Conservation (phyloP, 2,113 vertebrate species). For the Clarias magur region DNA sequence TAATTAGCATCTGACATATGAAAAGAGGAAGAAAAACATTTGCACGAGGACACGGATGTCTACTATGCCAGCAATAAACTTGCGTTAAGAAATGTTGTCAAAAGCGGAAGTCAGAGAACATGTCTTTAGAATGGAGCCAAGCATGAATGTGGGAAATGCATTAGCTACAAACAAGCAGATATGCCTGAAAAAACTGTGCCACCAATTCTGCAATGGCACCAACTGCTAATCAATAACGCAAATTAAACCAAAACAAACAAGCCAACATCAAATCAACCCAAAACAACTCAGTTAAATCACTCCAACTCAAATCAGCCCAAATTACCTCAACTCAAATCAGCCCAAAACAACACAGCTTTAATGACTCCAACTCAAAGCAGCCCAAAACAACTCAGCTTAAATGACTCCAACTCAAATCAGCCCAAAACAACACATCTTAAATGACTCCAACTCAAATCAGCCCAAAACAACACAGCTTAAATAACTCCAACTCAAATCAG, state of each 20-base stretch:
- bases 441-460: not conserved
- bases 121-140: constrained; percentile 11
- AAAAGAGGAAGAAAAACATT: constrained; percentile 84
- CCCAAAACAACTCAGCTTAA: not conserved
- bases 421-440: not conserved
- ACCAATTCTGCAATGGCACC: too few relatives aligned
- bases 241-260: not conserved
- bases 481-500: not conserved
- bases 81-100: constrained; percentile 23
- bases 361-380: not conserved
- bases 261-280: not conserved
- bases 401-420: not conserved
- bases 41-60: constrained; percentile 82
- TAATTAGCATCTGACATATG: constrained; percentile 93
- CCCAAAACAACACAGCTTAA: not conserved
- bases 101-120: not conserved
- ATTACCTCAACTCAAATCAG: too few relatives aligned
- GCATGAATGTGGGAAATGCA: not conserved
- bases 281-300: not conserved
- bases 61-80: constrained; percentile 38
- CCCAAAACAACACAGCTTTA: not conserved
- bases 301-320: too few relatives aligned
- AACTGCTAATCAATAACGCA: not conserved
- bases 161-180: constrained; percentile 1
- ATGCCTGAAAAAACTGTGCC: not conserved